Evolutionary conservation across 2,888 invertebrate species (phyloP).

Genomic region (Eustalomyia histrio): DNA sequence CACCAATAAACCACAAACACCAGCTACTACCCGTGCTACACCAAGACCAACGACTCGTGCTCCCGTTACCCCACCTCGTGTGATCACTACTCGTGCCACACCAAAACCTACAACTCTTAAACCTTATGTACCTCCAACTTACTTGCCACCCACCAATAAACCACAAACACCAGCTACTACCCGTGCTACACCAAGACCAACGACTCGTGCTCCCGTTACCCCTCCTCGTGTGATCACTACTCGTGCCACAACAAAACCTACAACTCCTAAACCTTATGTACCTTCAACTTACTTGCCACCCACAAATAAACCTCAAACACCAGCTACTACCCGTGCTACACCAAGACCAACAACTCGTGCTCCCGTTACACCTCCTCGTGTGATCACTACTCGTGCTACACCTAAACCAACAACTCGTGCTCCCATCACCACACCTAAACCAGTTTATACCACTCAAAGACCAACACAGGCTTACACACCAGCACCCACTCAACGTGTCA

Average conservation of each 20-base stretch:
- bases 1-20: conserved; percentile 64
- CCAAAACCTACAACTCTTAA: conserved; percentile 28
- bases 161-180: conserved; percentile 65
- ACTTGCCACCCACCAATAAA: conserved; percentile 47
- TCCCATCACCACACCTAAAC: conserved; percentile 53
- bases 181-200: conserved; percentile 58
- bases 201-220: conserved; percentile 55
- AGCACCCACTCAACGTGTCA: neutral
- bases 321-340: conserved; percentile 51
- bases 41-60: conserved; percentile 14
- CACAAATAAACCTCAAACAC: conserved; percentile 52
- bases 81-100: conserved; percentile 48
- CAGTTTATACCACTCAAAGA: conserved; percentile 2
- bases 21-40: conserved; percentile 48
- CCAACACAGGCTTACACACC: conserved; percentile 10
- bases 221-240: conserved; percentile 58
- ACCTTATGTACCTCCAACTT: conserved; percentile 40
- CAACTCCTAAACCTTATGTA: conserved; percentile 32
- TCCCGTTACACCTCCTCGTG: conserved; percentile 49
- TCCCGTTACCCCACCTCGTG: conserved; percentile 27
- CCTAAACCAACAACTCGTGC: conserved; percentile 23
- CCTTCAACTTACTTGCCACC: conserved; percentile 67
- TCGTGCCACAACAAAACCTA: conserved; percentile 55
- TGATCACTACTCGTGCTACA: neutral
- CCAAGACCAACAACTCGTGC: conserved; percentile 58